Conservation (phyloP, 1,140 invertebrate genomes). For the Bombyx mori region DNA sequence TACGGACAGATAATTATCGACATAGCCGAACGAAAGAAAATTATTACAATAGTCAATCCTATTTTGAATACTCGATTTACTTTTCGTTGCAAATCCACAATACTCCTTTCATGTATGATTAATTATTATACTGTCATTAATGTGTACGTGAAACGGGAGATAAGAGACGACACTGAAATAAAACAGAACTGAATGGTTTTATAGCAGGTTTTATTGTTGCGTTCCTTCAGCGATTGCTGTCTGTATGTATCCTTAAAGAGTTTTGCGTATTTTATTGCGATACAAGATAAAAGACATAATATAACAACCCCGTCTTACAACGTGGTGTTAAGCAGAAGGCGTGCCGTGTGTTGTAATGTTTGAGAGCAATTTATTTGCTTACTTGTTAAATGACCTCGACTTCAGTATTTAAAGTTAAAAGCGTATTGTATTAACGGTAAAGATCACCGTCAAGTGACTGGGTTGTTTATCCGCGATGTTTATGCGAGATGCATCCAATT, state of each 20-base stretch:
- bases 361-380: conserved; percentile 5
- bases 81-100: too few species aligned
- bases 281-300: conserved; percentile 1
- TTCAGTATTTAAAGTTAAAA: conserved; percentile 9
- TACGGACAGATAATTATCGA: too few species aligned
- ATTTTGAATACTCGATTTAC: too few species aligned
- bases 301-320: background rate
- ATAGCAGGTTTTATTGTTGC: conserved; percentile 10
- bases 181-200: too few species aligned
- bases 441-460: conserved; percentile 2
- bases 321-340: conserved; percentile 1
- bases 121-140: too few species aligned
- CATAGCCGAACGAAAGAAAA: too few species aligned
- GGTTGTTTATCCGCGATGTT: background rate
- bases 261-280: conserved; percentile 17
- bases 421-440: conserved; percentile 6
- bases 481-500: background rate
- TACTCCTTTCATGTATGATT: too few species aligned
- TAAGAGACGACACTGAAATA: too few species aligned
- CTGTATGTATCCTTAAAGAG: conserved; percentile 1
- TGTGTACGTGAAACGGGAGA: too few species aligned
- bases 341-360: conserved; percentile 6
- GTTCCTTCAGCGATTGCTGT: conserved; percentile 7
- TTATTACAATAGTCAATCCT: too few species aligned
- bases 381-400: conserved; percentile 3